A percentile compares a stretch with the other conserved stretches of the same genome.
These are phyloP conservation scores for Meda fulgida DNA, from an alignment of 2,797 vertebrate genomes.

Conservation along the genomic window DNA sequence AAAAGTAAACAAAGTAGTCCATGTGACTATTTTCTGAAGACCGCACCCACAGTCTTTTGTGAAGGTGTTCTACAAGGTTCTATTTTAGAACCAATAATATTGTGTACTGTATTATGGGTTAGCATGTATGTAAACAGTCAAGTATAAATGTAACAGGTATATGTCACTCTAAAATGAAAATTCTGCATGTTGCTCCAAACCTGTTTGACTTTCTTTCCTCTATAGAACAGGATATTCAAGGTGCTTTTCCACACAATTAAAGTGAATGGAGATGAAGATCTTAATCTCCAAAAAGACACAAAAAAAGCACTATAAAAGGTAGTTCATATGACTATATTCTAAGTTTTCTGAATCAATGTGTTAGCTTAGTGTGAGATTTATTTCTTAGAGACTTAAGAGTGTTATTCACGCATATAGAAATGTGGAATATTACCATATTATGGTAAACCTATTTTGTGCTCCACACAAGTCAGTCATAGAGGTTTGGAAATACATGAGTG, in stretches of 20 bases:
- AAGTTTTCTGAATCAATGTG: not conserved
- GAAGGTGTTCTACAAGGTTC: not conserved
- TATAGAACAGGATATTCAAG: not conserved
- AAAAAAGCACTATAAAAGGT: not conserved
- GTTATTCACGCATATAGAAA: not conserved
- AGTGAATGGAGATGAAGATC: not conserved
- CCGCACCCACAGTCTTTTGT: not conserved
- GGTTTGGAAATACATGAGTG: not conserved
- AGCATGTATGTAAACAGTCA: not conserved
- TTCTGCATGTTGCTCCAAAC: not conserved
- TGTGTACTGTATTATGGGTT: not conserved
- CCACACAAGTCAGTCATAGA: not conserved
- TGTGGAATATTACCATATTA: not conserved
- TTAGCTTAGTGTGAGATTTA: not conserved
- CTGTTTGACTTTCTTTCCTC: not conserved
- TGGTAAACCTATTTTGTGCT: not conserved
- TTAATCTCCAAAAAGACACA: not conserved
- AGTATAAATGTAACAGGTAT: not conserved
- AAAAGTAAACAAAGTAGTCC: constrained; percentile 6
- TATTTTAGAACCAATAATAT: not conserved
- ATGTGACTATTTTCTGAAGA: not conserved
- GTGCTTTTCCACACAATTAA: not conserved
- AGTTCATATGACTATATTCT: not conserved
- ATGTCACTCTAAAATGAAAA: not conserved
- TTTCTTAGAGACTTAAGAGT: not conserved